A percentile compares a stretch with the other conserved stretches of the same genome.
Conservation (phyloP, 2,888 invertebrate species). For the Drosophila sordidapex region DNA sequence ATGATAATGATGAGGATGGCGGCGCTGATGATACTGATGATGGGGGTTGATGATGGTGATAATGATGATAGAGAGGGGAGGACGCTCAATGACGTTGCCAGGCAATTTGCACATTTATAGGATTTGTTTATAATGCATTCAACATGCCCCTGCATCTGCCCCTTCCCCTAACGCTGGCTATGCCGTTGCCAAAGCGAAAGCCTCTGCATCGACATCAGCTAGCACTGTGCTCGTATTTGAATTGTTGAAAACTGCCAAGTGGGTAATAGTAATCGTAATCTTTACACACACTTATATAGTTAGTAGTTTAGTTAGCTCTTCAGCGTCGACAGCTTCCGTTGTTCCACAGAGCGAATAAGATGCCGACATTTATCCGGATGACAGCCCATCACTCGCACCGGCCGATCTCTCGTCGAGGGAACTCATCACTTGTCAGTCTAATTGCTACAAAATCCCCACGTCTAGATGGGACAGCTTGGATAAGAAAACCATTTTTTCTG, state of each 20-base stretch:
- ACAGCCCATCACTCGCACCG: slow-evolving; percentile 44
- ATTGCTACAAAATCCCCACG: slow-evolving; percentile 55
- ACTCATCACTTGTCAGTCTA: slow-evolving; percentile 70
- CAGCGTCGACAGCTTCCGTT: slow-evolving; percentile 44
- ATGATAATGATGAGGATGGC: slow-evolving; percentile 48
- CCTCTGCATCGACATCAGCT: not conserved
- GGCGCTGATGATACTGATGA: slow-evolving; percentile 19
- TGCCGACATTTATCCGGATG: slow-evolving; percentile 61
- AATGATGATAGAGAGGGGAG: slow-evolving; percentile 4
- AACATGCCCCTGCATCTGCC: not conserved
- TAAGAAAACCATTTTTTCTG: slow-evolving; percentile 37
- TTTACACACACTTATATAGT: slow-evolving; percentile 47
- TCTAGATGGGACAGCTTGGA: slow-evolving; percentile 51
- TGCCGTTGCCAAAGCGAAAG: not conserved
- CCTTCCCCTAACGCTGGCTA: not conserved
- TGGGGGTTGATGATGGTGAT: slow-evolving; percentile 14
- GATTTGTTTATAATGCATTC: slow-evolving; percentile 73
- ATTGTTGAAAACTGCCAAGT: slow-evolving; percentile 60
- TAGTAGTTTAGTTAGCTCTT: slow-evolving; percentile 47
- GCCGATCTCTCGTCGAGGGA: slow-evolving; percentile 25
- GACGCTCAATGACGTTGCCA: slow-evolving; percentile 67
- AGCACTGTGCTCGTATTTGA: slow-evolving; percentile 16
- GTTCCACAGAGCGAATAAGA: slow-evolving; percentile 24
- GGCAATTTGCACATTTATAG: slow-evolving; percentile 75
- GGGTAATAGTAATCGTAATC: slow-evolving; percentile 66